A percentile compares a stretch with the other conserved stretches of the same genome.
Conservation (phyloP, 2,888 invertebrate species). For the Lasioglossum pauxillum region DNA sequence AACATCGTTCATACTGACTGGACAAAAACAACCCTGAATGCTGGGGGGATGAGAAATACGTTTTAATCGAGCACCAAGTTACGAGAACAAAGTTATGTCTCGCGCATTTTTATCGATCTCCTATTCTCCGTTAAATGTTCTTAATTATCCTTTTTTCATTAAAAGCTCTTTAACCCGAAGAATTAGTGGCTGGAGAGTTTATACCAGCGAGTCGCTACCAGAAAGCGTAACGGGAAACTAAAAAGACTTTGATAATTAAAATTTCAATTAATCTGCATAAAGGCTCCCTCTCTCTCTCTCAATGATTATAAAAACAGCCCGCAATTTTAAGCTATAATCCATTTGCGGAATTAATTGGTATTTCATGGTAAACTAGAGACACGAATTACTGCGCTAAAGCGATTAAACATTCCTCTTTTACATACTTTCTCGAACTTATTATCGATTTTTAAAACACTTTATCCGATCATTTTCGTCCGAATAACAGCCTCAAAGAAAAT, state of each 20-base stretch:
- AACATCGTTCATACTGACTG: neutral
- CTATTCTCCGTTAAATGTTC: neutral
- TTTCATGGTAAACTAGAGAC: slow-evolving; percentile 8
- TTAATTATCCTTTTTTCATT: slow-evolving; percentile 4
- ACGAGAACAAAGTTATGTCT: neutral
- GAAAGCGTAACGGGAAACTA: neutral
- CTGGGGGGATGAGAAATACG: neutral
- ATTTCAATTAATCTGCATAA: slow-evolving; percentile 36
- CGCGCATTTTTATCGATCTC: neutral
- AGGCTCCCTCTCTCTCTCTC: neutral
- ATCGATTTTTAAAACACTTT: neutral
- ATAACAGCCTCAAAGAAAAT: neutral
- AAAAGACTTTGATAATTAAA: slow-evolving; percentile 31
- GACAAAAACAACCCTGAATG: neutral
- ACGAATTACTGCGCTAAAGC: neutral
- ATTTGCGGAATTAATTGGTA: slow-evolving; percentile 24
- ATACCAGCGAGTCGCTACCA: neutral
- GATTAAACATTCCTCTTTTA: neutral
- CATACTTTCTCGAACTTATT: neutral
- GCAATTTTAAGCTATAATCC: slow-evolving; percentile 11
- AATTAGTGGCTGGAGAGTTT: neutral
- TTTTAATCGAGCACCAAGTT: neutral
- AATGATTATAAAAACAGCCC: neutral
- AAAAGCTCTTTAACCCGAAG: neutral
- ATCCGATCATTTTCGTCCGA: neutral